A percentile compares a stretch with the other conserved stretches of the same genome.
Conservation (phyloP, 2,888 invertebrate species). For the Hylaea fasciaria region DNA sequence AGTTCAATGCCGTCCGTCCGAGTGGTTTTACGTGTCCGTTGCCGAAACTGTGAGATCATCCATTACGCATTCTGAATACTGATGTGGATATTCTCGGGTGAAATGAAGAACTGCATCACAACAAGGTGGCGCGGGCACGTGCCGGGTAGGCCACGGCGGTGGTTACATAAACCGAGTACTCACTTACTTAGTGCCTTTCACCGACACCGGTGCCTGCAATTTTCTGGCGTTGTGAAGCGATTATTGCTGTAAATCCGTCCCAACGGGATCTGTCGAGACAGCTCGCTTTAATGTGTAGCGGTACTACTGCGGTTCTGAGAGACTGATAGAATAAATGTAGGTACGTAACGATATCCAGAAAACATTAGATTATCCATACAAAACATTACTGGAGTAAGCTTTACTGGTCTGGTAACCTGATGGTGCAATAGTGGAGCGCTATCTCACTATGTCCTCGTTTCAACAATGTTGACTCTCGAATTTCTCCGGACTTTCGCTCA, state of each 20-base stretch:
- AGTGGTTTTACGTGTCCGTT: constrained; percentile 31
- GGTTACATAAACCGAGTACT: constrained; percentile 68
- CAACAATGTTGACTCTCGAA: constrained; percentile 52
- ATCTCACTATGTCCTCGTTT: constrained; percentile 41
- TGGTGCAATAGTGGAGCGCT: constrained; percentile 25
- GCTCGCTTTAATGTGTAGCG: constrained; percentile 36
- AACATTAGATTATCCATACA: too few relatives aligned
- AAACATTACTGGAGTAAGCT: background rate
- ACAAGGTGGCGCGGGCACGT: constrained; percentile 46
- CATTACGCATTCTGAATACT: constrained; percentile 47
- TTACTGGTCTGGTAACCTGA: background rate
- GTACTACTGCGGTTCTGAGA: constrained; percentile 13
- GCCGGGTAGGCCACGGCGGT: constrained; percentile 44
- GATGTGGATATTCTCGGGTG: constrained; percentile 39
- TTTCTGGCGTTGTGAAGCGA: constrained; percentile 61
- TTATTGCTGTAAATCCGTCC: constrained; percentile 61
- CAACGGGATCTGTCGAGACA: constrained; percentile 54
- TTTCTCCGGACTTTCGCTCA: constrained; percentile 69
- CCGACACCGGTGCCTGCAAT: constrained; percentile 65
- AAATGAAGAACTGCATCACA: constrained; percentile 46
- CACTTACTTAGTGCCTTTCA: constrained; percentile 65
- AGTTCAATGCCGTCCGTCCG: constrained; percentile 32
- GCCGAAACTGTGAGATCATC: constrained; percentile 53
- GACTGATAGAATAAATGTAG: background rate
- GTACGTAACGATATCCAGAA: too few relatives aligned